Evolutionary conservation across 2,113 vertebrate species (phyloP), one percentile per base, ranked within the genome.

Genomic region (Aegypius monachus): DNA sequence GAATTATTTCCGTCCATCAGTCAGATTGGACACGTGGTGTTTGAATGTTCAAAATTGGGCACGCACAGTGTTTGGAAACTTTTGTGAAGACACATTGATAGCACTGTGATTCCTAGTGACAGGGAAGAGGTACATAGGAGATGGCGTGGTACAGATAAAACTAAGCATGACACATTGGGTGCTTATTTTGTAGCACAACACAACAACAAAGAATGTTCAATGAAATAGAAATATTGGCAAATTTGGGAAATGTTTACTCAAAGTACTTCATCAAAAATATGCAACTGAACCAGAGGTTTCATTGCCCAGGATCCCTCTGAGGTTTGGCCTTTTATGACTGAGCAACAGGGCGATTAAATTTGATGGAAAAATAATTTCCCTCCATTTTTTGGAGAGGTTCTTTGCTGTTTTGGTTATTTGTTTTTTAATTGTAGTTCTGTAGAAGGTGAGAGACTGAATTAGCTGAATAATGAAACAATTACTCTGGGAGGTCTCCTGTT

Each of bases 111-210:
- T 63, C 34, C 12, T 59, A 11, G 31, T 58, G 75, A 19, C 31
- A 38, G 56, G 50, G 52, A n/a, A 23, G 36, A 31, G 29, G 10
- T 68, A 45, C 19, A 2, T 23, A 11, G 25, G 50, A 65, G 19
- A 6, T 27, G 21, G 11, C 38, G 2, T 29, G 38, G 20, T 40
- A 4, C 10, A 74, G 52, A 61, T 50, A 21, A 38, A 62, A 10
- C 32, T 36, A 47, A 47, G 13, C 4, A 0, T 18, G 78, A 16
- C 10, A 7, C 9, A 0, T 2, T 34, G 32, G 48, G 2, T 48
- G 43, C 13, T 82, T 86, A 6, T 56, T 93, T 65, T 66, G 21
- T 66, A 82, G 52, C 65, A 61, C 21, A 71, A 7, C 43, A 67
- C 22, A 36, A 19, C 61, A 91, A 16, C 53, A 93, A 73, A 53